Percentiles rank a stretch among this genome's conserved stretches.
Conservation (phyloP, 2,797 vertebrate species). For the Pseudochaenichthys georgianus region DNA sequence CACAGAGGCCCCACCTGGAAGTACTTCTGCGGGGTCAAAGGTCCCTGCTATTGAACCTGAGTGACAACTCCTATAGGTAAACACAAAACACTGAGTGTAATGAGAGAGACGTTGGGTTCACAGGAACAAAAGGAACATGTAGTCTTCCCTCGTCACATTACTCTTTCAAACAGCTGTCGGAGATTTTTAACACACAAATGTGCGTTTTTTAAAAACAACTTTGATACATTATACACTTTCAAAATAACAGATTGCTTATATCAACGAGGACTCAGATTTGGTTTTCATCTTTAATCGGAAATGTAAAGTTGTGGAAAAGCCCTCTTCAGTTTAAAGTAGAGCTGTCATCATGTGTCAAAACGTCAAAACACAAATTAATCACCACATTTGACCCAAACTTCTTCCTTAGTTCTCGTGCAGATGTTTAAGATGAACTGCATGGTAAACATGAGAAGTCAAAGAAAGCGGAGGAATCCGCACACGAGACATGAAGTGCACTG, state of each 20-base stretch:
- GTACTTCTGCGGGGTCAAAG: conserved; percentile 83
- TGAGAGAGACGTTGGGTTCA: conserved; percentile 64
- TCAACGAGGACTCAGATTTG: neutral
- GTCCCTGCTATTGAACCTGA: conserved; percentile 84
- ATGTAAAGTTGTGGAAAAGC: neutral
- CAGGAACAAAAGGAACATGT: conserved; percentile 48
- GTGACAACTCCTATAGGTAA: conserved; percentile 79
- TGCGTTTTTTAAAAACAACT: neutral
- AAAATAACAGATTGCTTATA: neutral
- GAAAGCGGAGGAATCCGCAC: too few relatives aligned
- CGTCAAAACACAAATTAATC: too few relatives aligned
- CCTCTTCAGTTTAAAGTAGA: too few relatives aligned
- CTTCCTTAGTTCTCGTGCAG: too few relatives aligned
- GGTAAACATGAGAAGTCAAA: too few relatives aligned
- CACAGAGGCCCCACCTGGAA: conserved; percentile 85
- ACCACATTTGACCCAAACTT: too few relatives aligned
- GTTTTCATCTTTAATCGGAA: neutral
- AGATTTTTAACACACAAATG: neutral
- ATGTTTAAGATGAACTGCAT: too few relatives aligned
- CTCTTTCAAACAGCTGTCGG: neutral
- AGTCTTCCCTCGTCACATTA: conserved; percentile 14
- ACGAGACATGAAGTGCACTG: too few relatives aligned
- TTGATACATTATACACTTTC: neutral
- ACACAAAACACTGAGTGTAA: conserved; percentile 73
- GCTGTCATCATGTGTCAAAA: too few relatives aligned